These are phyloP conservation scores for Tinea pellionella DNA, from an alignment of 2,888 invertebrate genomes.

Conservation along the genomic window DNA sequence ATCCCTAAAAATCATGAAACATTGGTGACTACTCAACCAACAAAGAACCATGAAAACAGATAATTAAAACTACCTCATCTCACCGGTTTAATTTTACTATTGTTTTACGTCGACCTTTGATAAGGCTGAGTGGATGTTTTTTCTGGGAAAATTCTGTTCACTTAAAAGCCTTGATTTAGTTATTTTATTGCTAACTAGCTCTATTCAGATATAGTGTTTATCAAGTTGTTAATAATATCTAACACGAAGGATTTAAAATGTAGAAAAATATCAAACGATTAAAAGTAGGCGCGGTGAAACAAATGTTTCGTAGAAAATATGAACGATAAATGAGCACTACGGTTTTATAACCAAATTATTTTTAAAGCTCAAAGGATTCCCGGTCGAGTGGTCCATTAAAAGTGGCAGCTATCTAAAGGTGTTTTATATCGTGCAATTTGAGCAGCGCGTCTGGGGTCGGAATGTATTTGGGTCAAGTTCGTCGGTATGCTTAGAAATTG, in stretches of 20 bases:
- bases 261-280: too few species aligned
- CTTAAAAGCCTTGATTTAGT: constrained; percentile 9
- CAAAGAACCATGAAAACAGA: constrained; percentile 1
- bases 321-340: neutral
- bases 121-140: constrained; percentile 30
- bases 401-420: neutral
- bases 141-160: constrained; percentile 10
- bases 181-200: neutral
- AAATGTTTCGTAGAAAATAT: too few species aligned
- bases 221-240: too few species aligned
- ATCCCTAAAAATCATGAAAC: neutral
- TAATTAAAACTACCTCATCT: constrained; percentile 39
- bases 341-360: neutral
- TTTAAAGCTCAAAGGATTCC: constrained; percentile 5
- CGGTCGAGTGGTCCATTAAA: constrained; percentile 7
- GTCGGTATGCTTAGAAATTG: constrained; percentile 28
- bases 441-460: constrained; percentile 30
- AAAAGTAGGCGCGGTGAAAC: too few species aligned
- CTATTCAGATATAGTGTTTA: neutral
- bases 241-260: too few species aligned
- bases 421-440: constrained; percentile 20
- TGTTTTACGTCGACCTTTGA: constrained; percentile 37
- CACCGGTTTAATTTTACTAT: constrained; percentile 40
- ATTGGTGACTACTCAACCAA: neutral
- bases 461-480: constrained; percentile 55